Percentiles rank a stretch among this genome's conserved stretches.
Conservation (phyloP, 2,113 vertebrate genomes). For the Elgaria multicarinata region DNA sequence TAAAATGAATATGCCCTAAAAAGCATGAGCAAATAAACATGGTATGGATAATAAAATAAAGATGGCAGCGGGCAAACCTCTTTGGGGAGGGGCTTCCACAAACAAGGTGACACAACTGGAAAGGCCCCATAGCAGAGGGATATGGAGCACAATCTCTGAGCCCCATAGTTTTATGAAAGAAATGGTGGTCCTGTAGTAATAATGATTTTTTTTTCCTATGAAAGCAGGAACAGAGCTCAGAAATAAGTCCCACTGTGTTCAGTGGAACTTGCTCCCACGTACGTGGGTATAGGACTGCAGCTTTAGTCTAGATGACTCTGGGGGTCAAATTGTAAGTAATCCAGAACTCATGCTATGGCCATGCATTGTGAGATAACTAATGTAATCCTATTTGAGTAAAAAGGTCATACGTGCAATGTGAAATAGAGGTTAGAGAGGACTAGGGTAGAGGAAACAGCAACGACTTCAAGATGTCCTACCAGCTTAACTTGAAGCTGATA, state of each 20-base stretch:
- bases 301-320: background rate
- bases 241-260: too few species aligned
- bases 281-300: too few species aligned
- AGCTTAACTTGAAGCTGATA: background rate
- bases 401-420: background rate
- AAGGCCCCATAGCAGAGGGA: background rate
- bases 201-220: too few species aligned
- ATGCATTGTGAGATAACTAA: background rate
- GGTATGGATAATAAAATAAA: background rate
- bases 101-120: background rate
- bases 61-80: background rate
- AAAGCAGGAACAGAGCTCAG: too few species aligned
- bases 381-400: background rate
- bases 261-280: too few species aligned
- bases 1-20: background rate
- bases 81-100: background rate
- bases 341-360: background rate
- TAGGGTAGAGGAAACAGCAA: background rate
- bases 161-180: too few species aligned
- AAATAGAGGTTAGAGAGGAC: background rate
- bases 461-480: background rate
- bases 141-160: background rate
- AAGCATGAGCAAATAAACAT: background rate
- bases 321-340: too few species aligned
- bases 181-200: too few species aligned